Evolutionary conservation across 2,888 invertebrate genomes (phyloP).

Genomic region (Cepaea hortensis): DNA sequence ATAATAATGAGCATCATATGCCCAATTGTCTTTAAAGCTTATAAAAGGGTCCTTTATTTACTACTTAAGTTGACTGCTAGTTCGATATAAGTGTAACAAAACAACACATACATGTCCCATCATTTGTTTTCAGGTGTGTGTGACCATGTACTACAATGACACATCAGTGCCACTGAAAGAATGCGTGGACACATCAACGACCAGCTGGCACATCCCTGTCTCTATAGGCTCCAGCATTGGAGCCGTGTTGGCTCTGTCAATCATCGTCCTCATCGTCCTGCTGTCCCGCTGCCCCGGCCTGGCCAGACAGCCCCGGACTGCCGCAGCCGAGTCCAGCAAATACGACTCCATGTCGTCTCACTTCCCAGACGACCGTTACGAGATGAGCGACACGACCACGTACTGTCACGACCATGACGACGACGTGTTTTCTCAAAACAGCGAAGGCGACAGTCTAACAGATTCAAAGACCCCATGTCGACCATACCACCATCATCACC

Average conservation of each 20-base stretch:
- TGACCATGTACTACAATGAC: conserved; percentile 66
- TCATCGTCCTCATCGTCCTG: conserved; percentile 71
- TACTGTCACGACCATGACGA: conserved; percentile 62
- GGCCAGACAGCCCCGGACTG: conserved; percentile 51
- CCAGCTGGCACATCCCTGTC: conserved; percentile 72
- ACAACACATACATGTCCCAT: background rate
- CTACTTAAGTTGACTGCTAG: too few relatives aligned
- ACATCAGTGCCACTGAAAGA: conserved; percentile 57
- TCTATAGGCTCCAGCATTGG: conserved; percentile 72
- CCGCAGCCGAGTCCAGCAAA: conserved; percentile 57
- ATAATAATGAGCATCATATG: too few relatives aligned
- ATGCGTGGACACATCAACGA: conserved; percentile 70
- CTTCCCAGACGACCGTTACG: conserved; percentile 65
- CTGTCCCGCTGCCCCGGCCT: conserved; percentile 65
- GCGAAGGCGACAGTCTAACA: conserved; percentile 39
- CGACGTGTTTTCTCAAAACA: conserved; percentile 53
- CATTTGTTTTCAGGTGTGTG: conserved; percentile 58
- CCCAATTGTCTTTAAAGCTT: too few relatives aligned
- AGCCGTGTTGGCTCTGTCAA: conserved; percentile 68
- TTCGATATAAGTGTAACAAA: background rate
- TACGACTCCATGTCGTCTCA: conserved; percentile 72
- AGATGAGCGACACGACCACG: conserved; percentile 69
- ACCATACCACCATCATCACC: conserved; percentile 23
- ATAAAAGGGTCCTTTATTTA: too few relatives aligned
- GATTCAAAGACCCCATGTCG: conserved; percentile 17